Conservation (phyloP, 2,113 vertebrate genomes). For the Chloebia gouldiae region DNA sequence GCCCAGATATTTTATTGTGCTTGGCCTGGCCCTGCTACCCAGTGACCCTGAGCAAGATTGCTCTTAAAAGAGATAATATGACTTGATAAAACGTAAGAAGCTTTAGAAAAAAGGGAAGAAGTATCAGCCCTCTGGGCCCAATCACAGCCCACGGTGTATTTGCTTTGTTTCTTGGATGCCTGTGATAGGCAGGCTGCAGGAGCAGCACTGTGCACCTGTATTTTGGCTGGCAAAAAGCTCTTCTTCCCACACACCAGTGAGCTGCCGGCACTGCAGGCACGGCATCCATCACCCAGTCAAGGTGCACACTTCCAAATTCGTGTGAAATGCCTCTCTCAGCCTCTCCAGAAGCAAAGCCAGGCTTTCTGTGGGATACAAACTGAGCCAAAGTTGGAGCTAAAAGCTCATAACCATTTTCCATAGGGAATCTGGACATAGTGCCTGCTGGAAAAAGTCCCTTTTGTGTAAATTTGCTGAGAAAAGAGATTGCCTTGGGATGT, state of each 20-base stretch:
- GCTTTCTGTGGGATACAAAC: neutral
- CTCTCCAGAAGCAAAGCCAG: neutral
- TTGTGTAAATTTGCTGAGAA: neutral
- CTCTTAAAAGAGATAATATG: constrained; percentile 2
- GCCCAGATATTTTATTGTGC: constrained; percentile 7
- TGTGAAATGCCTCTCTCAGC: neutral
- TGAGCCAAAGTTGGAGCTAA: neutral
- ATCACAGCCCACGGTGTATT: neutral
- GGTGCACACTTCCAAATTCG: neutral
- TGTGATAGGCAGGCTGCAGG: neutral
- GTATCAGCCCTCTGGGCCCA: neutral
- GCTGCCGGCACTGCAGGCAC: neutral
- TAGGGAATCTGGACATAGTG: neutral
- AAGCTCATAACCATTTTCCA: neutral
- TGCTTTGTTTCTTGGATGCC: neutral
- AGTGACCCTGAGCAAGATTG: neutral
- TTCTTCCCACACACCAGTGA: neutral
- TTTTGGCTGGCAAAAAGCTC: constrained; percentile 19
- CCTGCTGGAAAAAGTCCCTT: neutral
- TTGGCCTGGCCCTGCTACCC: constrained; percentile 19
- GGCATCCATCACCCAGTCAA: neutral
- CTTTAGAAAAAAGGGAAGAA: neutral
- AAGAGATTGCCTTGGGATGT: neutral
- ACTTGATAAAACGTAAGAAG: neutral
- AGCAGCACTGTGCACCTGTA: constrained; percentile 16